Conservation (phyloP, 2,888 invertebrate genomes). For the Bugula neritina region DNA sequence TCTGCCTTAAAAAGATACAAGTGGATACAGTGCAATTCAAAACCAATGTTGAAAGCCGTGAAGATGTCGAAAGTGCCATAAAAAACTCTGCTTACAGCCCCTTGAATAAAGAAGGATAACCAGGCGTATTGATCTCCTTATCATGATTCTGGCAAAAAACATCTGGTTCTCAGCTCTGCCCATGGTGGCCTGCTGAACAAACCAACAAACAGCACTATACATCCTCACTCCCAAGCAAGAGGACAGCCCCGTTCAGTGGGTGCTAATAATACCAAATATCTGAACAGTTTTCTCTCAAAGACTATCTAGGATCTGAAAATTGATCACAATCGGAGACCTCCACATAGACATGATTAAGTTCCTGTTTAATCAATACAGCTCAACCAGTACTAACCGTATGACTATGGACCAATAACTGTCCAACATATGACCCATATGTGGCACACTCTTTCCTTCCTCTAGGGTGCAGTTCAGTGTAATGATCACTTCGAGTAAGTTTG, state of each 20-base stretch:
- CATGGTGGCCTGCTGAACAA: neutral
- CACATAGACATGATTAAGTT: too few relatives aligned
- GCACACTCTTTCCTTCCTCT: neutral
- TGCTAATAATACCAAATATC: neutral
- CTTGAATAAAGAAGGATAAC: neutral
- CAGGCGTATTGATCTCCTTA: neutral
- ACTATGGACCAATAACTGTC: neutral
- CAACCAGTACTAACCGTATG: neutral
- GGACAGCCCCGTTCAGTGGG: neutral
- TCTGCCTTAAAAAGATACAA: neutral
- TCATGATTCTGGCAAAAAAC: neutral
- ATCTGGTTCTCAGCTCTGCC: neutral
- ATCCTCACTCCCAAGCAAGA: neutral
- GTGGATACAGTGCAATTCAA: neutral
- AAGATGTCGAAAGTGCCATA: too few relatives aligned
- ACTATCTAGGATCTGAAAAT: neutral
- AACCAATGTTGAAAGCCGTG: too few relatives aligned
- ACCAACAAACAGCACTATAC: neutral
- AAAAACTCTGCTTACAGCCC: too few relatives aligned
- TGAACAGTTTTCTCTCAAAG: neutral
- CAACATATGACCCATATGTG: neutral
- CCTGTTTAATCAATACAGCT: too few relatives aligned
- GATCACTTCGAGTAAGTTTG: too few relatives aligned
- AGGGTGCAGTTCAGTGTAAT: neutral
- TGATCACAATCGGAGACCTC: too few relatives aligned